phyloP scores from a whole-genome alignment of 2,113 vertebrate genomes.

The Notechis scutatus region DNA sequence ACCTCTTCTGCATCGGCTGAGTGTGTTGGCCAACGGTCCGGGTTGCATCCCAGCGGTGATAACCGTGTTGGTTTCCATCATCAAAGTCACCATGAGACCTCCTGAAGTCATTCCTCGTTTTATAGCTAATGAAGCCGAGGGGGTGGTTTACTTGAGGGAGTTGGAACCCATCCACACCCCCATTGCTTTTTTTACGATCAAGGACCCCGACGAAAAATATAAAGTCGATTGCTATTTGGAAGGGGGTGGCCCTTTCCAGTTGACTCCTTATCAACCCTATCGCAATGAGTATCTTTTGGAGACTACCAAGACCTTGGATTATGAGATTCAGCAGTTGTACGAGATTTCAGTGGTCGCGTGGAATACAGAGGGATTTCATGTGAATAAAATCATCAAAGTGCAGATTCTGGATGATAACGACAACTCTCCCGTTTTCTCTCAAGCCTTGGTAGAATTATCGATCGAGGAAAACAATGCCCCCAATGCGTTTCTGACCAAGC shows the following conservation, averaged over 20 bases:
- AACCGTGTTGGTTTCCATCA: constrained; percentile 78
- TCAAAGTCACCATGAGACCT: constrained; percentile 81
- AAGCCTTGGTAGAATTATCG: constrained; percentile 82
- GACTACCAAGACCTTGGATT: constrained; percentile 87
- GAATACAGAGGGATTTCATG: constrained; percentile 74
- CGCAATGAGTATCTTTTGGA: constrained; percentile 91
- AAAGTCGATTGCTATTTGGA: constrained; percentile 85
- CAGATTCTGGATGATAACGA: constrained; percentile 93
- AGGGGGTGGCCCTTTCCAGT: constrained; percentile 83
- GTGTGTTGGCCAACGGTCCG: constrained; percentile 84
- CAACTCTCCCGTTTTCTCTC: constrained; percentile 88
- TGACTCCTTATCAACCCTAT: constrained; percentile 84
- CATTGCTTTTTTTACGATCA: constrained; percentile 92
- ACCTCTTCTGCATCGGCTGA: constrained; percentile 81
- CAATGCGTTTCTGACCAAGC: constrained; percentile 84
- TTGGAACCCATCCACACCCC: constrained; percentile 87
- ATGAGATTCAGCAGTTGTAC: constrained; percentile 82
- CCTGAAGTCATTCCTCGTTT: constrained; percentile 85
- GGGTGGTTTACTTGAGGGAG: constrained; percentile 87
- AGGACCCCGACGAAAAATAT: constrained; percentile 81
- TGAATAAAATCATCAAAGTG: constrained; percentile 81
- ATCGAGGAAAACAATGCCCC: constrained; percentile 94
- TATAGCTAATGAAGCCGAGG: constrained; percentile 87
- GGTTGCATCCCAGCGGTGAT: constrained; percentile 94
- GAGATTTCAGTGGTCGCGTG: constrained; percentile 84